A percentile compares a stretch with the other conserved stretches of the same genome.
Evolutionary conservation across 2,113 vertebrate species (phyloP).

Genomic region (Scolopax mira): DNA sequence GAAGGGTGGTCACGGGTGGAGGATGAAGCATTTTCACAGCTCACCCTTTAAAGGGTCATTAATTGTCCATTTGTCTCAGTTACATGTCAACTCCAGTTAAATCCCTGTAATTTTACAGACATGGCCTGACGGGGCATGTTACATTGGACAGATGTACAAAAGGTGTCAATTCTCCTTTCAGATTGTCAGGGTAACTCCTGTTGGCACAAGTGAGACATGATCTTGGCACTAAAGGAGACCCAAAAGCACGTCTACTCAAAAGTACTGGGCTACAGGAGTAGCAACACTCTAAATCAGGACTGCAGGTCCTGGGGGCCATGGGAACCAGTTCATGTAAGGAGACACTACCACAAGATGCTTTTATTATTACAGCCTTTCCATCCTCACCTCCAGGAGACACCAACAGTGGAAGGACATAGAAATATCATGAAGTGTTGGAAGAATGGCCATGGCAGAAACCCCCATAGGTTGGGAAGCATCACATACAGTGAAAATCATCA

Average conservation of each 20-base stretch:
- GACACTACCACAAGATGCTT: not conserved
- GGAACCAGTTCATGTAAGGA: not conserved
- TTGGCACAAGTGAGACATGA: not conserved
- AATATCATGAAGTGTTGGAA: not conserved
- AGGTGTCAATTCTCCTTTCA: not conserved
- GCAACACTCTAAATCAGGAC: not conserved
- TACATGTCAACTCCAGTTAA: not conserved
- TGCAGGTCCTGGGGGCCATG: not conserved
- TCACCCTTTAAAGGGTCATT: not conserved
- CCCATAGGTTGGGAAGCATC: not conserved
- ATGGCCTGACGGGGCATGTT: accelerated
- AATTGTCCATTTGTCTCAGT: not conserved
- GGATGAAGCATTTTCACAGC: not conserved
- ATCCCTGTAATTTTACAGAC: not conserved
- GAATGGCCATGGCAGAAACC: not conserved
- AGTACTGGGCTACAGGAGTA: not conserved
- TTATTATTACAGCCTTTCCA: not conserved
- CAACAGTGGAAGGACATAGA: not conserved
- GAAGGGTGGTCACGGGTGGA: not conserved
- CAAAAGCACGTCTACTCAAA: not conserved
- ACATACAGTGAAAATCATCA: not conserved
- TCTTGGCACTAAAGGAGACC: not conserved
- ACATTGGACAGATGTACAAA: not conserved
- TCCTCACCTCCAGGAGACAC: not conserved
- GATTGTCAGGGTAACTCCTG: not conserved